These are phyloP conservation scores for Macropus fuliginosus DNA, from an alignment of 2,797 vertebrate species.

Conservation along the genomic window DNA sequence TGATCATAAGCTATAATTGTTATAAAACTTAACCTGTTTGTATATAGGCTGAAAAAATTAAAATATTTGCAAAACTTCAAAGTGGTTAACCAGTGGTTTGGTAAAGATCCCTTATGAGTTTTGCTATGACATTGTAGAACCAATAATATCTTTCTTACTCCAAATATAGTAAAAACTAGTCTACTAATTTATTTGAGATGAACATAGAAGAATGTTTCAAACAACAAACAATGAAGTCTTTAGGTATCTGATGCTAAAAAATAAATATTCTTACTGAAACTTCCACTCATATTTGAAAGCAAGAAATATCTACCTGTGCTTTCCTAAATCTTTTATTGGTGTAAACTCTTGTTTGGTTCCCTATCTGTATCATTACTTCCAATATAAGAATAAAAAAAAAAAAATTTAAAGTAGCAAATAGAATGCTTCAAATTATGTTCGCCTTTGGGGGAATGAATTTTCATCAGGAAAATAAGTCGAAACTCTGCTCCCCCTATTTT, in stretches of 20 bases:
- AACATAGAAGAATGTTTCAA: neutral
- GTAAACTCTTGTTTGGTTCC: neutral
- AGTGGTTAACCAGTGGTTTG: accelerated
- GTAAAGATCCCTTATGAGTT: neutral
- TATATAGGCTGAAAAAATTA: neutral
- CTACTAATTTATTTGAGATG: neutral
- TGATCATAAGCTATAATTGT: conserved; percentile 10
- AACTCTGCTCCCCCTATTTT: neutral
- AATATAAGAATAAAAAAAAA: neutral
- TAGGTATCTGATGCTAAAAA: neutral
- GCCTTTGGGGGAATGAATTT: neutral
- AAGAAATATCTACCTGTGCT: neutral
- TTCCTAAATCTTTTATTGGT: neutral
- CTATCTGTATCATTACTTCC: neutral
- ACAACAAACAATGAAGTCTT: neutral
- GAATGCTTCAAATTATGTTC: neutral
- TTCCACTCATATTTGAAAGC: neutral
- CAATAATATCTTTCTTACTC: neutral
- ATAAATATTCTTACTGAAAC: neutral
- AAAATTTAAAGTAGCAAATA: neutral
- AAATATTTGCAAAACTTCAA: conserved; percentile 13
- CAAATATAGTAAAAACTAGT: neutral
- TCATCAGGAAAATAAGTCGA: neutral
- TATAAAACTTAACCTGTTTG: neutral
- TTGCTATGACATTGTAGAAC: neutral